These are phyloP conservation scores for Mobula birostris DNA, from an alignment of 2,113 vertebrate species.

Conservation along the genomic window DNA sequence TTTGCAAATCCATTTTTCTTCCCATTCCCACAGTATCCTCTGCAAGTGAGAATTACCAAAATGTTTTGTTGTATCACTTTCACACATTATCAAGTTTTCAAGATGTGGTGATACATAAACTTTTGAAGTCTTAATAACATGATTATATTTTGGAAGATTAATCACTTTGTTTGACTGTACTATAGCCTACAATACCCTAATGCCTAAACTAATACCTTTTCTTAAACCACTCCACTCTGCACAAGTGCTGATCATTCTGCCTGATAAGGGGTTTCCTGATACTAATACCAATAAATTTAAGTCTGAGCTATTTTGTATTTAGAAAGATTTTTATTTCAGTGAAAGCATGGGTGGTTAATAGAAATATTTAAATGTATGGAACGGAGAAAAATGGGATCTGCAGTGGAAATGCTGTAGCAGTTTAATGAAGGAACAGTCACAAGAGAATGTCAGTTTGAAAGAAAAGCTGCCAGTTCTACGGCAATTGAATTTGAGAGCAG, in stretches of 20 bases:
- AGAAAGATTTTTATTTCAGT: background rate
- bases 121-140: background rate
- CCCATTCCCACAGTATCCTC: background rate
- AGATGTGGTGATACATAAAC: background rate
- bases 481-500: background rate
- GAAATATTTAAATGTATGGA: background rate
- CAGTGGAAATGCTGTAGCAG: background rate
- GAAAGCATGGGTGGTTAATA: background rate
- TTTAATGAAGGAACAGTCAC: background rate
- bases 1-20: background rate
- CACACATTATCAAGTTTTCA: background rate
- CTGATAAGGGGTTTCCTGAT: background rate
- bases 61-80: background rate
- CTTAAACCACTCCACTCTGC: background rate
- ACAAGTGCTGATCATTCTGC: background rate
- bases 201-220: background rate
- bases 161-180: background rate
- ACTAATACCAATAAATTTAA: background rate
- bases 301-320: background rate
- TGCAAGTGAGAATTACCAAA: background rate
- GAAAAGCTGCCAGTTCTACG: background rate
- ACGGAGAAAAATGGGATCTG: background rate
- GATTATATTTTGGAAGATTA: background rate
- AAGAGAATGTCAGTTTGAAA: background rate
- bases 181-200: background rate